Conservation (phyloP, 2,797 vertebrate species). For the Lindbergichthys nudifrons region DNA sequence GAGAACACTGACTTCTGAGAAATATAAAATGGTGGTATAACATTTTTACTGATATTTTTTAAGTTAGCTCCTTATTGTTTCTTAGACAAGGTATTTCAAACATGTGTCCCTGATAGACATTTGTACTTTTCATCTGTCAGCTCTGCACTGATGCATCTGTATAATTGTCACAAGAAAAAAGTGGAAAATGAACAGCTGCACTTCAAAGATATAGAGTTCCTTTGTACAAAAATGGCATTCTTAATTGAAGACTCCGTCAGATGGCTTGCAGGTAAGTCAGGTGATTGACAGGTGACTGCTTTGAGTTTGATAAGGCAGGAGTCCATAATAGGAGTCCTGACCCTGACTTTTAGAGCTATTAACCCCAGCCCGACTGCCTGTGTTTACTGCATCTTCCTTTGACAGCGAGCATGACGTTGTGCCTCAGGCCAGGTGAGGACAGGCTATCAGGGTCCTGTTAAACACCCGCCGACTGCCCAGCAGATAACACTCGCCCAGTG, state of each 20-base stretch:
- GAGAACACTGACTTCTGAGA: conserved; percentile 21
- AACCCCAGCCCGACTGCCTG: conserved; percentile 59
- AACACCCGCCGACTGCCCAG: conserved; percentile 55
- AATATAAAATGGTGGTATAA: background rate
- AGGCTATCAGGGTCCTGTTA: conserved; percentile 60
- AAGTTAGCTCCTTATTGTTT: background rate
- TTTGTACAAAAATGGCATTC: conserved; percentile 57
- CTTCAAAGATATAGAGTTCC: conserved; percentile 56
- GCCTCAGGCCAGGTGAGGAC: conserved; percentile 65
- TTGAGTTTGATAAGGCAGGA: conserved; percentile 75
- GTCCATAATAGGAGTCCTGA: conserved; percentile 80
- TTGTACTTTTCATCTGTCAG: conserved; percentile 48
- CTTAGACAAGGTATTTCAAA: background rate
- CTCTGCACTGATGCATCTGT: conserved; percentile 15
- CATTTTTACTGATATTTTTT: background rate
- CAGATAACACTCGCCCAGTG: conserved; percentile 69
- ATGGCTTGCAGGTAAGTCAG: conserved; percentile 61
- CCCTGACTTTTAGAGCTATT: conserved; percentile 79
- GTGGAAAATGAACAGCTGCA: conserved; percentile 54
- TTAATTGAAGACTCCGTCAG: conserved; percentile 67
- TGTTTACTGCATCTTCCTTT: conserved; percentile 73
- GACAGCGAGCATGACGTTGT: conserved; percentile 67
- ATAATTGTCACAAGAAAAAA: conserved; percentile 24
- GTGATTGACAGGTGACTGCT: conserved; percentile 80
- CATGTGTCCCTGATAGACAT: conserved; percentile 22